Evolutionary conservation across 1,140 invertebrate species (phyloP).

Genomic region (Aphelenchoides fujianensis): DNA sequence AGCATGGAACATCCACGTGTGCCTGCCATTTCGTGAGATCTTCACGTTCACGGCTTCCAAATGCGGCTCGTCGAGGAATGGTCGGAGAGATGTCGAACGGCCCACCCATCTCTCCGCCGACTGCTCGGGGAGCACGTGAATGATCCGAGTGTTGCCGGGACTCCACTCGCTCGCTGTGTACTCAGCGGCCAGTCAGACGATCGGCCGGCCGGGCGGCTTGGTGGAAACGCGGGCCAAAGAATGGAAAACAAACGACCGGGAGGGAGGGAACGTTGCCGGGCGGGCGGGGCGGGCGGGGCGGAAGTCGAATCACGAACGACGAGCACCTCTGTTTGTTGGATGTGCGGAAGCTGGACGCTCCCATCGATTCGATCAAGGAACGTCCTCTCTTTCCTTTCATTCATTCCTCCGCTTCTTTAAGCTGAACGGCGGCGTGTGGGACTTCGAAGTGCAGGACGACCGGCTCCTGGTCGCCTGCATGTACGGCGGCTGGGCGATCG

Average conservation of each 20-base stretch:
- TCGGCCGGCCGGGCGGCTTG: not conserved
- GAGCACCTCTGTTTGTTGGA: not conserved
- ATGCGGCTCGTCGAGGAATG: not conserved
- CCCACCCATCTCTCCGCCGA: too few species aligned
- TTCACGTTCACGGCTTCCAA: too few species aligned
- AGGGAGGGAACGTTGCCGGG: too few species aligned
- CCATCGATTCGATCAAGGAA: not conserved
- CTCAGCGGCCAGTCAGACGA: not conserved
- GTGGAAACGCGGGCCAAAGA: too few species aligned
- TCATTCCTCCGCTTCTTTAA: not conserved
- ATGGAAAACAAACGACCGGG: too few species aligned
- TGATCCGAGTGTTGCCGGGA: too few species aligned
- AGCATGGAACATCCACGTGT: too few species aligned
- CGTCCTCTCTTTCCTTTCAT: not conserved
- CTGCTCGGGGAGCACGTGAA: too few species aligned
- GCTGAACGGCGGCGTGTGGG: constrained; percentile 10
- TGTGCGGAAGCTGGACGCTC: not conserved
- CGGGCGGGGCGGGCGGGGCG: too few species aligned
- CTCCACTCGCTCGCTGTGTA: not conserved
- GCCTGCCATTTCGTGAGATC: too few species aligned
- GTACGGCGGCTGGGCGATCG: constrained; percentile 7
- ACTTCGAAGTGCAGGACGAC: not conserved
- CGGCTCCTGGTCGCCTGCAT: constrained; percentile 2
- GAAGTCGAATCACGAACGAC: too few species aligned
- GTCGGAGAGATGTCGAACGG: not conserved